Conservation (phyloP, 2,888 invertebrate genomes). For the Orthosia gothica region DNA sequence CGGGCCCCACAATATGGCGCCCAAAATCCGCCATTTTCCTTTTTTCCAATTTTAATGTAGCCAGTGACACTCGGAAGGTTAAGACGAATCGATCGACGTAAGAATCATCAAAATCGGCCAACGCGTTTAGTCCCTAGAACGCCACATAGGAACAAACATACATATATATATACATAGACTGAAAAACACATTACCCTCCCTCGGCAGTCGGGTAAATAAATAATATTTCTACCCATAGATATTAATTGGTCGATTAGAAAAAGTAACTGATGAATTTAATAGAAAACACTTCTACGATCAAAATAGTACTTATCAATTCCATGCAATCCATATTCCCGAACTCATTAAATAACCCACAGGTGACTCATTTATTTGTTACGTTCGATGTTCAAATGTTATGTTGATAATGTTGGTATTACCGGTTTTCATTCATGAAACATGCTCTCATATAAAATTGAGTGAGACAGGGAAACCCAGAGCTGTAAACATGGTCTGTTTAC, state of each 20-base stretch:
- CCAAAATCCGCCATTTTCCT: too few relatives aligned
- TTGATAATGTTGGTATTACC: slow-evolving; percentile 23
- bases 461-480: slow-evolving; percentile 21
- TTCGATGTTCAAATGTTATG: slow-evolving; percentile 16
- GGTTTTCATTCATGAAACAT: slow-evolving; percentile 43
- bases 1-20: too few relatives aligned
- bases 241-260: not conserved
- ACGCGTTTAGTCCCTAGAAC: too few relatives aligned
- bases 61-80: too few relatives aligned
- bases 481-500: slow-evolving; percentile 19
- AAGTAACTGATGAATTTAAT: not conserved
- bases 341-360: not conserved
- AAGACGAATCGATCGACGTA: too few relatives aligned
- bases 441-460: slow-evolving; percentile 16
- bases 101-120: too few relatives aligned
- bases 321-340: not conserved
- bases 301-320: slow-evolving; percentile 7
- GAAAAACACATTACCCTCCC: too few relatives aligned
- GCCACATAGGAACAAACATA: too few relatives aligned
- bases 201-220: too few relatives aligned
- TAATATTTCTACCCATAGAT: too few relatives aligned
- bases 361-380: slow-evolving; percentile 43
- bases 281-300: not conserved
- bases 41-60: too few relatives aligned
- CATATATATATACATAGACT: too few relatives aligned